These are phyloP conservation scores for Diplolepis rosae DNA, from an alignment of 2,888 invertebrate species.

Conservation along the genomic window DNA sequence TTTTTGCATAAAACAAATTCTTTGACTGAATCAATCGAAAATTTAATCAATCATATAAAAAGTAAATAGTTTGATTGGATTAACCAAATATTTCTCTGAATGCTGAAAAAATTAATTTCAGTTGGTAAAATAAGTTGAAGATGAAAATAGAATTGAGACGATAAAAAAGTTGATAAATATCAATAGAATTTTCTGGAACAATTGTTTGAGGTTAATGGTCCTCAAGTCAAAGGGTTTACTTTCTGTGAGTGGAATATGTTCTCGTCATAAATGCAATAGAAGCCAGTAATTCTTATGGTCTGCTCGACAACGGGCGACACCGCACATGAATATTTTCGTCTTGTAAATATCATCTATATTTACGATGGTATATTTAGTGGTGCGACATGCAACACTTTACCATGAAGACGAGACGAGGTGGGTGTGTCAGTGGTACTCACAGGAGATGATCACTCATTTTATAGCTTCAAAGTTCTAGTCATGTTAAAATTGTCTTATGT, in stretches of 20 bases:
- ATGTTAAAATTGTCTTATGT: slow-evolving; percentile 33
- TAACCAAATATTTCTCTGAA: too few species aligned
- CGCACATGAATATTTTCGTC: slow-evolving; percentile 62
- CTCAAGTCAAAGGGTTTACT: slow-evolving; percentile 40
- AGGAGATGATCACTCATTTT: slow-evolving; percentile 69
- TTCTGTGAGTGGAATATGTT: slow-evolving; percentile 39
- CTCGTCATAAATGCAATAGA: slow-evolving; percentile 40
- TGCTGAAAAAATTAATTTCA: too few species aligned
- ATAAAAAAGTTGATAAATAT: too few species aligned
- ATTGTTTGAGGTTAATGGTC: not conserved
- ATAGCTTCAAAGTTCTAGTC: slow-evolving; percentile 59
- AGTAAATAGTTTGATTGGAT: too few species aligned
- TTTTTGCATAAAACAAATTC: too few species aligned
- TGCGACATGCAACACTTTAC: slow-evolving; percentile 64
- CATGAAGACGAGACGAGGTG: slow-evolving; percentile 64
- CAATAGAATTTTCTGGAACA: too few species aligned
- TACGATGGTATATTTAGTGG: slow-evolving; percentile 69
- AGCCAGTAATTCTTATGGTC: slow-evolving; percentile 46
- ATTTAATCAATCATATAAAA: too few species aligned
- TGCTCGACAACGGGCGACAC: slow-evolving; percentile 53
- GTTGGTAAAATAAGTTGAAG: too few species aligned
- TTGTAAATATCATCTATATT: slow-evolving; percentile 72
- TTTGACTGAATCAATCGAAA: too few species aligned
- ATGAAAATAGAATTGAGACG: too few species aligned
- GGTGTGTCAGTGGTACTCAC: slow-evolving; percentile 66